A percentile compares a stretch with the other conserved stretches of the same genome.
phyloP scores from a whole-genome alignment of 2,888 invertebrate genomes.

The Fragum fragum region DNA sequence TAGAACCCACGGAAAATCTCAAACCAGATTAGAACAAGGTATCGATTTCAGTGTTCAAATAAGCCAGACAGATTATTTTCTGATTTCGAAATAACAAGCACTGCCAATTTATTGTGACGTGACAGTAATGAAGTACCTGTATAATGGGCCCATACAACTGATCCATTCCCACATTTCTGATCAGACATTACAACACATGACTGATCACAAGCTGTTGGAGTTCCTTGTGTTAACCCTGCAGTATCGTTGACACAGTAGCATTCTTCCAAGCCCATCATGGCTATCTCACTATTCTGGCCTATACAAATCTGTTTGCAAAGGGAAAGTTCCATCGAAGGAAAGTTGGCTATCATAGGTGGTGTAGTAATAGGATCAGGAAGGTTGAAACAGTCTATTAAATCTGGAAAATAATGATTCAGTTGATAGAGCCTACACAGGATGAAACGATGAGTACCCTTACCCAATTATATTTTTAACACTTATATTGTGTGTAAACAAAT shows the following conservation, averaged over 20 bases:
- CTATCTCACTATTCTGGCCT: slow-evolving; percentile 14
- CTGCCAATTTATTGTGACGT: too few relatives aligned
- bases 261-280: slow-evolving; percentile 47
- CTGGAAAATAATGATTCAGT: slow-evolving; percentile 23
- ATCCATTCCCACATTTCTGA: slow-evolving; percentile 55
- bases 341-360: slow-evolving; percentile 17
- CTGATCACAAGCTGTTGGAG: slow-evolving; percentile 26
- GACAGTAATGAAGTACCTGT: slow-evolving; percentile 46
- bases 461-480: too few relatives aligned
- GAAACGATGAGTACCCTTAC: too few relatives aligned
- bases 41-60: too few relatives aligned
- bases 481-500: too few relatives aligned
- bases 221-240: slow-evolving; percentile 1
- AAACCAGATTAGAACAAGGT: too few relatives aligned
- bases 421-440: too few relatives aligned
- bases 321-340: slow-evolving; percentile 54
- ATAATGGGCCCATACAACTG: slow-evolving; percentile 44
- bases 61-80: too few relatives aligned
- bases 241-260: slow-evolving; percentile 44
- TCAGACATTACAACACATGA: slow-evolving; percentile 37
- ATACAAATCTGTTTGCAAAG: slow-evolving; percentile 60
- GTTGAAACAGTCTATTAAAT: slow-evolving; percentile 50
- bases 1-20: too few relatives aligned
- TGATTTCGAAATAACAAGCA: too few relatives aligned
- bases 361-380: slow-evolving; percentile 21